phyloP scores from a whole-genome alignment of 2,888 invertebrate genomes.

The Aleiodes alternator region DNA sequence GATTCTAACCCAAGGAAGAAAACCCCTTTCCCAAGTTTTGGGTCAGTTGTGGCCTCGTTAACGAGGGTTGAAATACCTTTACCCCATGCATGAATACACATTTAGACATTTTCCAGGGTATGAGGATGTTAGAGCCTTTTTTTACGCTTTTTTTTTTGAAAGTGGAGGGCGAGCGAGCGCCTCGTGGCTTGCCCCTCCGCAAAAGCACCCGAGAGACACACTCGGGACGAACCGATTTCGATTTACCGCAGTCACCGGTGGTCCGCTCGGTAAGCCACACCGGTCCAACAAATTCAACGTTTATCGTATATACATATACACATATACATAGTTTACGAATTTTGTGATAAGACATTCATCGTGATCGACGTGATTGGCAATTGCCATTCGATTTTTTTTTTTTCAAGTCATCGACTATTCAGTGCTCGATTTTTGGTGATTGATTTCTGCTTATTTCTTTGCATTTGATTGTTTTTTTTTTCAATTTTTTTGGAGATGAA shows the following conservation, averaged over 20 bases:
- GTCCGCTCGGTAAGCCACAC: constrained; percentile 63
- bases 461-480: no score
- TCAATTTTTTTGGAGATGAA: background rate
- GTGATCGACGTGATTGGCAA: background rate
- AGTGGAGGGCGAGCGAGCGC: constrained; percentile 39
- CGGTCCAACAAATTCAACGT: constrained; percentile 40
- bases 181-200: constrained; percentile 7
- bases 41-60: no score
- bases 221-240: constrained; percentile 59
- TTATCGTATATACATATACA: no score
- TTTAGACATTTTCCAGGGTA: background rate
- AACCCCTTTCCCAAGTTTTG: no score
- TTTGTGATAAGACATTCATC: background rate
- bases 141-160: constrained; percentile 34
- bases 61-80: no score
- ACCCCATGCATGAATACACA: background rate
- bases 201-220: constrained; percentile 31
- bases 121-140: background rate
- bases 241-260: constrained; percentile 64
- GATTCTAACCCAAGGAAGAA: no score
- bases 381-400: background rate
- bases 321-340: background rate
- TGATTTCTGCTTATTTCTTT: background rate
- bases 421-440: no score
- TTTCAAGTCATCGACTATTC: background rate